Evolutionary conservation across 1,140 invertebrate genomes (phyloP).

Genomic region (Marisa cornuarietis): DNA sequence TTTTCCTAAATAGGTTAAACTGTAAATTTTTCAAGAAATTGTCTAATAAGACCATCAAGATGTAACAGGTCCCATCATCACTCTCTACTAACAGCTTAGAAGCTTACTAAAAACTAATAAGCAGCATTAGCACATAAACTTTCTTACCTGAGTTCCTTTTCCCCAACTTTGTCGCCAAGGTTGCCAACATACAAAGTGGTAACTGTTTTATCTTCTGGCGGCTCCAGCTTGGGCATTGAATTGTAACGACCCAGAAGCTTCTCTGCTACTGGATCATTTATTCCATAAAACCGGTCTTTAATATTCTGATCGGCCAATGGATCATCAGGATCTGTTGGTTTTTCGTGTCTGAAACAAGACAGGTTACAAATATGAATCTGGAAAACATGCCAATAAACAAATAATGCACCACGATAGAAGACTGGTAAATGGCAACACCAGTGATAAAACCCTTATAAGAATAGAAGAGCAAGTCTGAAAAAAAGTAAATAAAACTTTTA

Average conservation of each 20-base stretch:
- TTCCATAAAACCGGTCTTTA: constrained; percentile 97
- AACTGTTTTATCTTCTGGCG: constrained; percentile 95
- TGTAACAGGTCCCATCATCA: no score
- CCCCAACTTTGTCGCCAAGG: constrained; percentile 84
- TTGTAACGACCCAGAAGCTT: constrained; percentile 92
- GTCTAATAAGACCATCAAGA: no score
- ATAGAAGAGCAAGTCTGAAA: neutral
- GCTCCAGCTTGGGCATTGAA: constrained; percentile 92
- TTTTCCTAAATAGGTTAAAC: no score
- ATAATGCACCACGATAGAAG: no score
- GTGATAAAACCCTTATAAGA: no score
- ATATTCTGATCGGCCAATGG: constrained; percentile 99
- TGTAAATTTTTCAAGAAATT: no score
- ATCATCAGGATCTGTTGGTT: constrained; percentile 99
- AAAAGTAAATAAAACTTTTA: no score
- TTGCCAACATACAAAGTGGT: constrained; percentile 97
- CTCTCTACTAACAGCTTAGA: neutral
- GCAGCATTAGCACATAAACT: neutral
- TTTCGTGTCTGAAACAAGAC: constrained; percentile 82
- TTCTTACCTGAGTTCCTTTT: constrained; percentile 83
- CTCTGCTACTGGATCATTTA: constrained; percentile 98
- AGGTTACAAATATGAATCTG: no score
- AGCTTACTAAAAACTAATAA: neutral
- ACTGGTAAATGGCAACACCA: no score
- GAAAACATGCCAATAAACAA: no score